Evolutionary conservation across 2,797 vertebrate genomes (phyloP).

Genomic region (Esox masquinongy): DNA sequence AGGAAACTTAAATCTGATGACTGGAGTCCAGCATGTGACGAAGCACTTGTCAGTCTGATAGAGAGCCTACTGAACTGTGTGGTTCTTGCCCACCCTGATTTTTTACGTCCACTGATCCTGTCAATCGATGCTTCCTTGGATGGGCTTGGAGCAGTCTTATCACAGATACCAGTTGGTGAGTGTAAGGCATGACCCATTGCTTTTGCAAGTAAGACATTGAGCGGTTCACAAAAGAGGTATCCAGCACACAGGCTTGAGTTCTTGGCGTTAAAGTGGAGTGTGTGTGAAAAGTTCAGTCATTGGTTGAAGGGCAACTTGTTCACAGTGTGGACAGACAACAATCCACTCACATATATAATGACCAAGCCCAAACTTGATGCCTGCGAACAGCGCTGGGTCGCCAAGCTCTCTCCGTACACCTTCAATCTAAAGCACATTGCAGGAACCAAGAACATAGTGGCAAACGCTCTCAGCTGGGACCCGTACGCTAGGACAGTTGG

Average conservation of each 20-base stretch:
- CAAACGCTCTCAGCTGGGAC: slow-evolving; percentile 30
- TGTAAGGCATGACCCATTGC: slow-evolving; percentile 14
- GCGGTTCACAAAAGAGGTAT: slow-evolving; percentile 27
- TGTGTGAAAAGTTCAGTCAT: slow-evolving; percentile 40
- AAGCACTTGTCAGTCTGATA: neutral
- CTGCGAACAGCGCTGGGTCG: slow-evolving; percentile 37
- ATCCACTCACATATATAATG: slow-evolving; percentile 32
- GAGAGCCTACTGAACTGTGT: slow-evolving; percentile 23
- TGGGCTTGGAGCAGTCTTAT: slow-evolving; percentile 25
- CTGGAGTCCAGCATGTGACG: slow-evolving; percentile 32
- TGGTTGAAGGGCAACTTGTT: slow-evolving; percentile 36
- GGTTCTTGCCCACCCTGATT: slow-evolving; percentile 31
- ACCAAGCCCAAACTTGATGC: slow-evolving; percentile 35
- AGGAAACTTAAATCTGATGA: slow-evolving; percentile 23
- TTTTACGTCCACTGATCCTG: slow-evolving; percentile 17
- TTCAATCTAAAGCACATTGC: slow-evolving; percentile 40
- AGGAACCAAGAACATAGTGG: slow-evolving; percentile 29
- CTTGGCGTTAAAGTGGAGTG: slow-evolving; percentile 32
- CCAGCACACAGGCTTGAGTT: slow-evolving; percentile 19
- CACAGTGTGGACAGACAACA: slow-evolving; percentile 26
- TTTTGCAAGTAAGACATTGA: slow-evolving; percentile 32
- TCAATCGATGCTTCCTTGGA: slow-evolving; percentile 32
- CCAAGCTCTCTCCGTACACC: slow-evolving; percentile 31
- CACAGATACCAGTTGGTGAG: slow-evolving; percentile 13
- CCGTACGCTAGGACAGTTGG: slow-evolving; percentile 24